Conservation (phyloP, 1,140 invertebrate species). For the Platorchestia sp. region DNA sequence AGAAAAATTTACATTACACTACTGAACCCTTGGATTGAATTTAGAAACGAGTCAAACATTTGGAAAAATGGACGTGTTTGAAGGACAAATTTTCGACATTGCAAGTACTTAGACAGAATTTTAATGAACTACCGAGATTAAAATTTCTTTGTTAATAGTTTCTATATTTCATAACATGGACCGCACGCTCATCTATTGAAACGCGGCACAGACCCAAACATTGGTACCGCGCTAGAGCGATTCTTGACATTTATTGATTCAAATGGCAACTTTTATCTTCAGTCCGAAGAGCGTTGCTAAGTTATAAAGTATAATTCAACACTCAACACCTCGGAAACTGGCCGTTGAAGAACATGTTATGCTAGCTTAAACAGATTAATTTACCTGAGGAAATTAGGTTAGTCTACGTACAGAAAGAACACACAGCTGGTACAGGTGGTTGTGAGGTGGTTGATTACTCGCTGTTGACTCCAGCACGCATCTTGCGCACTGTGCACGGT, state of each 20-base stretch:
- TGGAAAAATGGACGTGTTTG: neutral
- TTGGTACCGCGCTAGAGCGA: neutral
- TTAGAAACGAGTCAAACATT: neutral
- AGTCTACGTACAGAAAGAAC: slow-evolving; percentile 14
- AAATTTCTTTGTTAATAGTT: too few species aligned
- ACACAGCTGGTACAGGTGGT: neutral
- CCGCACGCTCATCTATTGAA: too few species aligned
- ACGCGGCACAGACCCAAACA: too few species aligned
- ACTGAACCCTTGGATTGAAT: too few species aligned
- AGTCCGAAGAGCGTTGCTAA: neutral
- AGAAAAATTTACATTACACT: too few species aligned
- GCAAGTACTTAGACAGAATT: too few species aligned
- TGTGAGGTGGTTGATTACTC: neutral
- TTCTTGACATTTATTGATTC: neutral
- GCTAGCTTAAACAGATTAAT: neutral
- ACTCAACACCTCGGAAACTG: neutral
- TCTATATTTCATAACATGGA: too few species aligned
- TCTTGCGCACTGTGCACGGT: neutral
- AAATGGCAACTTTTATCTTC: neutral
- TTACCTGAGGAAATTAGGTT: neutral
- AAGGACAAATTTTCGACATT: too few species aligned
- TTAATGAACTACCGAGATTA: too few species aligned
- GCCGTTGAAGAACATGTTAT: neutral
- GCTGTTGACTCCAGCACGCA: slow-evolving; percentile 4
- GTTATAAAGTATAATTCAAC: neutral